Percentiles rank a stretch among this genome's conserved stretches.
These are phyloP conservation scores for Pristionchus arcanus DNA, from an alignment of 2,888 invertebrate genomes.

Conservation along the genomic window DNA sequence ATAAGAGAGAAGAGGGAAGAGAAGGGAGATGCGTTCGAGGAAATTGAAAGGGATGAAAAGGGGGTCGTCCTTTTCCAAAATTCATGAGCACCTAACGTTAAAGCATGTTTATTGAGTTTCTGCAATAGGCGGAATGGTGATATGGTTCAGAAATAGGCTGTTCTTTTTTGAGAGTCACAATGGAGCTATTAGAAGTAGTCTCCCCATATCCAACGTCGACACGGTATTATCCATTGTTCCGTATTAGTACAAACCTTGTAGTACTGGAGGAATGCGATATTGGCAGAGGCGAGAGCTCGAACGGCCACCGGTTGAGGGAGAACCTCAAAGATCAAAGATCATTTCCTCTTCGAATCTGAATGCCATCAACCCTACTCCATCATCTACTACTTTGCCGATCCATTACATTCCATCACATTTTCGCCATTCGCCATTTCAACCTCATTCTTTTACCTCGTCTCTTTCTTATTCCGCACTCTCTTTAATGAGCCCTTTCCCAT, in stretches of 20 bases:
- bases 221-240: no score
- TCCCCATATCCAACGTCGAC: no score
- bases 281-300: conserved; percentile 70
- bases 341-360: neutral
- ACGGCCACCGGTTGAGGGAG: conserved; percentile 74
- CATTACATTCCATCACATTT: neutral
- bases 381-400: neutral
- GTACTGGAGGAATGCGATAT: conserved; percentile 73
- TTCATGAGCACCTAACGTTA: neutral
- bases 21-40: neutral
- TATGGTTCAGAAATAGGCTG: no score
- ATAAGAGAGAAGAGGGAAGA: neutral
- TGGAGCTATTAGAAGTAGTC: no score
- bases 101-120: neutral
- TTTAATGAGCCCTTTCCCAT: neutral
- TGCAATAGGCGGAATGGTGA: neutral
- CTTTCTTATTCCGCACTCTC: neutral
- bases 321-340: conserved; percentile 59
- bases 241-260: conserved; percentile 64
- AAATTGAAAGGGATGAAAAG: neutral
- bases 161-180: no score
- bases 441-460: neutral
- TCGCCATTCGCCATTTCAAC: neutral
- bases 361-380: neutral
- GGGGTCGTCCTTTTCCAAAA: neutral